Conservation (phyloP, 2,113 vertebrate genomes). For the Gobius niger region DNA sequence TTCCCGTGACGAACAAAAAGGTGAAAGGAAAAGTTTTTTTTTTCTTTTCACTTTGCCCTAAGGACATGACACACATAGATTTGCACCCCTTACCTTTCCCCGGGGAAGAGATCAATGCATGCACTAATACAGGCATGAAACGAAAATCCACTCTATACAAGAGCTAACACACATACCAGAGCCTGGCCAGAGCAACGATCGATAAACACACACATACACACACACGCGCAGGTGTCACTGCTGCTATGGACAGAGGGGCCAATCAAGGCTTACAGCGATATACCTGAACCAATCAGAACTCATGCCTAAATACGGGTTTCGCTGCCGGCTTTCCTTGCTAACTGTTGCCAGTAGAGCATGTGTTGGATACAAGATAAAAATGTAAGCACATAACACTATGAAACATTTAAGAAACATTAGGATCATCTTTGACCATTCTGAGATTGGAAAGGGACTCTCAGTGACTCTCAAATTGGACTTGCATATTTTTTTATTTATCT, state of each 20-base stretch:
- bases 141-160: constrained; percentile 45
- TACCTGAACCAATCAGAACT: constrained; percentile 64
- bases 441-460: too few relatives aligned
- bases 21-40: constrained; percentile 21
- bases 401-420: too few relatives aligned
- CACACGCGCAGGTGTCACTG: constrained; percentile 61
- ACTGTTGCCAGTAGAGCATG: background rate
- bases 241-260: constrained; percentile 57
- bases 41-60: background rate
- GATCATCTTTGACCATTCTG: too few relatives aligned
- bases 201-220: constrained; percentile 66
- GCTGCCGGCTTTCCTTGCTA: background rate
- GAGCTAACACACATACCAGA: constrained; percentile 28
- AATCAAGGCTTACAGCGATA: constrained; percentile 60
- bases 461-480: too few relatives aligned
- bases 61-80: constrained; percentile 18
- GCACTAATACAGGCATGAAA: constrained; percentile 34
- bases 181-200: constrained; percentile 40
- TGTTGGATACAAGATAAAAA: background rate
- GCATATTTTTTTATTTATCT: too few relatives aligned
- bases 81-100: constrained; percentile 19
- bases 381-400: too few relatives aligned
- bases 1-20: constrained; percentile 48
- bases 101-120: constrained; percentile 58
- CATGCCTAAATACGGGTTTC: constrained; percentile 18